Evolutionary conservation across 2,113 vertebrate genomes (phyloP).

Genomic region (Percina caprodes): DNA sequence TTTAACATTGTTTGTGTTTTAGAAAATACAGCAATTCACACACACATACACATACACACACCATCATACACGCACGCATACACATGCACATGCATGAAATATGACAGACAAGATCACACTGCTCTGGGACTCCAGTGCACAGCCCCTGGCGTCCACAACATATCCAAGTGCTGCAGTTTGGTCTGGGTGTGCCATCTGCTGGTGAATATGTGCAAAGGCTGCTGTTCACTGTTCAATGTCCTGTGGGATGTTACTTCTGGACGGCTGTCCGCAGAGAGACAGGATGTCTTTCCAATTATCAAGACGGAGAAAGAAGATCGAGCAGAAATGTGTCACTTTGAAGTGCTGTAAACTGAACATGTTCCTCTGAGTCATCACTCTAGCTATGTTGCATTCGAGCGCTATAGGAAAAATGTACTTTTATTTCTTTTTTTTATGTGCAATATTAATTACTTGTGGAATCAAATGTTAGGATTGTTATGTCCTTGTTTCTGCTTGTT

Average conservation of each 20-base stretch:
- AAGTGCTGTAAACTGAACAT: background rate
- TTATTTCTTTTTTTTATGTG: too few relatives aligned
- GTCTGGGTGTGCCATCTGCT: constrained; percentile 16
- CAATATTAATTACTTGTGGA: too few relatives aligned
- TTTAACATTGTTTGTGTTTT: too few relatives aligned
- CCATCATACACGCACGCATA: too few relatives aligned
- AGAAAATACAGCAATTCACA: too few relatives aligned
- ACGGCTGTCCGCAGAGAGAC: too few relatives aligned
- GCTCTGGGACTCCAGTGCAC: background rate
- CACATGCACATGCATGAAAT: too few relatives aligned
- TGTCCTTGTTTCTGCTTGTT: too few relatives aligned
- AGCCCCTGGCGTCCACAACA: background rate
- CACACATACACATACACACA: too few relatives aligned
- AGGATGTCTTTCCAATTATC: background rate
- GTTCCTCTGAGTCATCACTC: background rate
- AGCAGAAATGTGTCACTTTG: background rate
- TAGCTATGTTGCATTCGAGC: background rate
- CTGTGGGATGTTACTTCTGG: too few relatives aligned
- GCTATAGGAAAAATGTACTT: background rate
- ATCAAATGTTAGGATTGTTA: too few relatives aligned
- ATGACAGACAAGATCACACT: background rate
- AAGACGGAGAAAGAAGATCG: background rate
- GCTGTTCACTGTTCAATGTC: background rate
- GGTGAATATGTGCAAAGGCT: constrained; percentile 1
- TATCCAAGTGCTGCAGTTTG: background rate